Conservation (phyloP, 2,888 invertebrate genomes). For the Machimus rusticus region DNA sequence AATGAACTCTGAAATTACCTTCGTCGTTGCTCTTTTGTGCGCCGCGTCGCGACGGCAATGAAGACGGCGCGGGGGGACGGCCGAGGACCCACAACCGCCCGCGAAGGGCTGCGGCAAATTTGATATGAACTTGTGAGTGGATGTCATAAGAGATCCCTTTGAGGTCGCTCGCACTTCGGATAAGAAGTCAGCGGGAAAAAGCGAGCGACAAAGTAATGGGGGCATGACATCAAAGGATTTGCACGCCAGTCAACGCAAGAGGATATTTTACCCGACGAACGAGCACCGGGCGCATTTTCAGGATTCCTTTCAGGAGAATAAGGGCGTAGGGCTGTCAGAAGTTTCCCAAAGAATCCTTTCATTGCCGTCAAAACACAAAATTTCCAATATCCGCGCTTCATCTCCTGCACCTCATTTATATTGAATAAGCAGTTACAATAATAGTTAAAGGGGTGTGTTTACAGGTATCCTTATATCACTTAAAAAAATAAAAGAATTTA, state of each 20-base stretch:
- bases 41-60: neutral
- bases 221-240: neutral
- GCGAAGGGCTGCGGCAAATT: neutral
- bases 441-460: neutral
- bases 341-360: neutral
- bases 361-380: neutral
- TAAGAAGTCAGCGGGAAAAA: neutral
- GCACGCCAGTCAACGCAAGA: neutral
- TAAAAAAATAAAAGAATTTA: too few relatives aligned
- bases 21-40: conserved; percentile 6
- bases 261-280: neutral
- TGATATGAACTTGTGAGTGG: conserved; percentile 7
- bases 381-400: neutral
- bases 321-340: neutral
- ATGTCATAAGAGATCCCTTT: conserved; percentile 24
- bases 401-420: neutral
- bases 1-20: conserved; percentile 35
- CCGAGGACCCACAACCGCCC: neutral
- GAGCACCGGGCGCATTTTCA: neutral
- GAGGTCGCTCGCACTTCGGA: conserved; percentile 14
- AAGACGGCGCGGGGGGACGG: too few relatives aligned
- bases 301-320: neutral
- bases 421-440: neutral
- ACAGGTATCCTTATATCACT: neutral
- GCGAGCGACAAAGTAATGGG: neutral